Evolutionary conservation across 2,888 invertebrate species (phyloP).

Genomic region (Xanthia togata): DNA sequence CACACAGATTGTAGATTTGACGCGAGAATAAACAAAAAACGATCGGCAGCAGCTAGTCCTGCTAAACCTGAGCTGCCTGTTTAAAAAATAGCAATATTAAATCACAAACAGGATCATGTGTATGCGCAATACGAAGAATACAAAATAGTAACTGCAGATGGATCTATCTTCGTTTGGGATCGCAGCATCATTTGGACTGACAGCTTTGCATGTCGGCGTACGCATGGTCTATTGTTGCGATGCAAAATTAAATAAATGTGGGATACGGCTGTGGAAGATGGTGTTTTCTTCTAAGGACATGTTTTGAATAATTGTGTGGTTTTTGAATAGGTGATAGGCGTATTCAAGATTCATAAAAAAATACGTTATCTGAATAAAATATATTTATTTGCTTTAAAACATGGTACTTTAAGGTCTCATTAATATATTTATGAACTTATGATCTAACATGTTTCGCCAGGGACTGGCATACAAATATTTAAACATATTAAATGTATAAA

Average conservation of each 20-base stretch:
- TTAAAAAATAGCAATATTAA: constrained; percentile 64
- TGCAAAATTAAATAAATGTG: constrained; percentile 59
- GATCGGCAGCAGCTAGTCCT: background rate
- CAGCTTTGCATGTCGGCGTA: constrained; percentile 70
- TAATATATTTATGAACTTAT: no score
- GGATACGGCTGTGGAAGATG: constrained; percentile 8
- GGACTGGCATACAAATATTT: no score
- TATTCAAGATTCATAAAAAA: no score
- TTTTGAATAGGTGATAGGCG: no score
- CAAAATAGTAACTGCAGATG: constrained; percentile 66
- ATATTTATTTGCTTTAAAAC: no score
- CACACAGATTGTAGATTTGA: constrained; percentile 40
- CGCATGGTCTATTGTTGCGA: constrained; percentile 65
- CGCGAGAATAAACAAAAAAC: constrained; percentile 40
- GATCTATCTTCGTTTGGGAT: constrained; percentile 75
- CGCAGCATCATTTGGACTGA: constrained; percentile 75
- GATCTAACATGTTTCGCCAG: no score
- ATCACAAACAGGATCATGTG: constrained; percentile 65
- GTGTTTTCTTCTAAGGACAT: constrained; percentile 16
- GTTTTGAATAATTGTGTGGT: no score
- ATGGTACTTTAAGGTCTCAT: no score
- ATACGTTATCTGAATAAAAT: no score
- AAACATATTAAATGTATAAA: no score
- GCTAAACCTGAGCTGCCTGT: constrained; percentile 28
- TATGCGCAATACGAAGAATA: constrained; percentile 56